These are phyloP conservation scores for Chaenodraco wilsoni DNA, from an alignment of 2,797 vertebrate genomes.

Conservation along the genomic window DNA sequence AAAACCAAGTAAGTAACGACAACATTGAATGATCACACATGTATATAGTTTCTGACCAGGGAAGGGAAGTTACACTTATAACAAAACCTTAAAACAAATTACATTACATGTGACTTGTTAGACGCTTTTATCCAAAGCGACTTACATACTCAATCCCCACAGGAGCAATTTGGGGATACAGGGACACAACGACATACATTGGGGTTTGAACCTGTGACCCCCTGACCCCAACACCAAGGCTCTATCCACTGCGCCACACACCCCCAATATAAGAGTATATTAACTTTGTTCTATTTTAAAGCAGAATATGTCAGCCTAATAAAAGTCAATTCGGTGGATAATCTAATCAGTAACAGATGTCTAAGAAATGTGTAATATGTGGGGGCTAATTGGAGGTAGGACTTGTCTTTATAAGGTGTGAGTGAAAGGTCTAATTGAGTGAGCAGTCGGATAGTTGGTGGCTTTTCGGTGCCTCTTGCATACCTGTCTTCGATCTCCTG, in stretches of 20 bases:
- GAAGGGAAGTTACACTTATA: background rate
- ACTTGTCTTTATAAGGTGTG: background rate
- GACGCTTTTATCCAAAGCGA: too few species aligned
- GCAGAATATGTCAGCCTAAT: background rate
- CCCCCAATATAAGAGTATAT: background rate
- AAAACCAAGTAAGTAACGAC: too few species aligned
- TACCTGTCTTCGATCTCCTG: conserved; percentile 87
- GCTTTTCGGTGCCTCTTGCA: background rate
- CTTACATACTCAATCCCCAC: too few species aligned
- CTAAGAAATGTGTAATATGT: too few species aligned
- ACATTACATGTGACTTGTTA: too few species aligned
- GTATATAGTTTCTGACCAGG: background rate
- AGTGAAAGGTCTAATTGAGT: background rate
- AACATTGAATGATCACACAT: background rate
- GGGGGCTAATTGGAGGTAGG: too few species aligned
- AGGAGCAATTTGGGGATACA: too few species aligned
- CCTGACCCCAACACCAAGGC: too few species aligned
- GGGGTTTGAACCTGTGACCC: too few species aligned
- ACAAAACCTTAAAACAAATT: background rate
- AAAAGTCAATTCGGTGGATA: background rate
- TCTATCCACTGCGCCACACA: too few species aligned
- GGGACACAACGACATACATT: too few species aligned
- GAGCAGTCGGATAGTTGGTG: background rate
- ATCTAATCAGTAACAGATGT: background rate
- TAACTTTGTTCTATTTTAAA: background rate